Conservation (phyloP, 2,797 vertebrate species). For the Martes flavigula region DNA sequence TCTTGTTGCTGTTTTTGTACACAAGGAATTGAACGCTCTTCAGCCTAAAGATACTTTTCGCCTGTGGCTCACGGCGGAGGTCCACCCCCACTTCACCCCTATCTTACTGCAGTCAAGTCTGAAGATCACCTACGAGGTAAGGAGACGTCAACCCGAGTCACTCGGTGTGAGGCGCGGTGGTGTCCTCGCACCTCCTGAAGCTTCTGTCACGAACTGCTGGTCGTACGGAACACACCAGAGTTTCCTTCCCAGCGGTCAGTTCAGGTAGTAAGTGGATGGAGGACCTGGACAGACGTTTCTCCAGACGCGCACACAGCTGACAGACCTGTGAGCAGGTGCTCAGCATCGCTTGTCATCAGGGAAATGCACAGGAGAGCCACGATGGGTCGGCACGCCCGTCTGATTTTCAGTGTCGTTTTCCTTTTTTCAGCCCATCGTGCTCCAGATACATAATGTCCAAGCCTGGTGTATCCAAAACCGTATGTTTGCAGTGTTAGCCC, state of each 20-base stretch:
- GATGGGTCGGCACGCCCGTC: background rate
- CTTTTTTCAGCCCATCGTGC: background rate
- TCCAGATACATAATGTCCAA: background rate
- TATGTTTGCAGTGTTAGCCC: background rate
- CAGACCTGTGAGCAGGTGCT: background rate
- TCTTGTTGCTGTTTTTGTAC: conserved; percentile 56
- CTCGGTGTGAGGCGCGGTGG: background rate
- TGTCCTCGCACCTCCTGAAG: background rate
- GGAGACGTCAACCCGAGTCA: conserved; percentile 33
- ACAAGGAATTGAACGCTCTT: conserved; percentile 93
- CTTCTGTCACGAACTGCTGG: background rate
- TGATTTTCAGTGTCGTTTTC: background rate
- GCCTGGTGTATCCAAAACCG: background rate
- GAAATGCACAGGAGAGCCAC: background rate
- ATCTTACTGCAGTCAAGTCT: conserved; percentile 96
- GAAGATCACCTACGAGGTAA: conserved; percentile 98
- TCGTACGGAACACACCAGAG: background rate
- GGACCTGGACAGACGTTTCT: background rate
- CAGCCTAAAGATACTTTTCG: conserved; percentile 94
- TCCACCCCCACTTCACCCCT: conserved; percentile 93
- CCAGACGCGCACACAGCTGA: too few species aligned
- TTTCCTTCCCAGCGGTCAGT: background rate
- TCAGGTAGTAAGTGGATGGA: background rate
- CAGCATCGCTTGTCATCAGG: background rate
- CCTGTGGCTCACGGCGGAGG: conserved; percentile 97